These are phyloP conservation scores for Acanthurus lineatus DNA, from an alignment of 2,797 vertebrate species.

Conservation along the genomic window DNA sequence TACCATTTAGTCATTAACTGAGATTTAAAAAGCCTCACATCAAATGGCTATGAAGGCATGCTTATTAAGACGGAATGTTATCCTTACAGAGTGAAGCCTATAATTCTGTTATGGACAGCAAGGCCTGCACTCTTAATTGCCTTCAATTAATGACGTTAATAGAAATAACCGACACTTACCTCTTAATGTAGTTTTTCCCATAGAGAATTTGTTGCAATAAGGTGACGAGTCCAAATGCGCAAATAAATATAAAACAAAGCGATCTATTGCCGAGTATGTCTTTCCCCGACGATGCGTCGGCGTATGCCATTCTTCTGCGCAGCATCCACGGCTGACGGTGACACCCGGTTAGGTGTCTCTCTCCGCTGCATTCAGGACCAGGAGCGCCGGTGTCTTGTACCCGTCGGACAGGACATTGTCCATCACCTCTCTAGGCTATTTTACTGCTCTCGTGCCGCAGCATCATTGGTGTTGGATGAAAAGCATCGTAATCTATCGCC, in stretches of 20 bases:
- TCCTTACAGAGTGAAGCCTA: constrained; percentile 2
- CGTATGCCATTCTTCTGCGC: constrained; percentile 92
- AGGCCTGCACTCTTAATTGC: constrained; percentile 33
- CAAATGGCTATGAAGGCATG: constrained; percentile 38
- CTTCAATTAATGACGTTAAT: neutral
- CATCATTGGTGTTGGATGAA: constrained; percentile 39
- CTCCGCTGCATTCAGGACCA: constrained; percentile 79
- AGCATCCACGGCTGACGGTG: constrained; percentile 77
- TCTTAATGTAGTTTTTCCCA: constrained; percentile 97
- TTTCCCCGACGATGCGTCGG: constrained; percentile 93
- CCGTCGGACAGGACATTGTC: constrained; percentile 62
- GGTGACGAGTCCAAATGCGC: constrained; percentile 97
- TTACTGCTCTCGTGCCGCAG: constrained; percentile 41
- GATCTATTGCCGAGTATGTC: constrained; percentile 96
- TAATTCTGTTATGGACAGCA: neutral
- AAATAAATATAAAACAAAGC: constrained; percentile 98
- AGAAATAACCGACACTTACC: constrained; percentile 84
- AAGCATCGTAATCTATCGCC: constrained; percentile 31
- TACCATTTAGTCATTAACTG: constrained; percentile 18
- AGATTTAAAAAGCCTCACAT: neutral
- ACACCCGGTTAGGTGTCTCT: constrained; percentile 78
- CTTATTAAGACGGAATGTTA: constrained; percentile 25
- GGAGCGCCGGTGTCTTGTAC: constrained; percentile 56
- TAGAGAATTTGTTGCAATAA: constrained; percentile 97
- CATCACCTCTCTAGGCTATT: constrained; percentile 56